Conservation (phyloP, 2,113 vertebrate species). For the Nibea coibor region DNA sequence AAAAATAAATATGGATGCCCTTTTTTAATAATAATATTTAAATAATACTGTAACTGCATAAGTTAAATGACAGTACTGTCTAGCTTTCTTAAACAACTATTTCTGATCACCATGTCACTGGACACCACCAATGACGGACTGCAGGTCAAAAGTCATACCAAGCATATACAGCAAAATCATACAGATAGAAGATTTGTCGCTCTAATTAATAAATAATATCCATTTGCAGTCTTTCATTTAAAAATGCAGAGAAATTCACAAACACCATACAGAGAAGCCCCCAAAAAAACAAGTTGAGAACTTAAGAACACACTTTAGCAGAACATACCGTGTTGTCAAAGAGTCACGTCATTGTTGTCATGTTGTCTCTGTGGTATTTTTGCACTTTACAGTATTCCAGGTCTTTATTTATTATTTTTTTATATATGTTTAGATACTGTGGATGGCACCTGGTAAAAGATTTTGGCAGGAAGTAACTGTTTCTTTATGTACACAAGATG, state of each 20-base stretch:
- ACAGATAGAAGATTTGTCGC: conserved; percentile 51
- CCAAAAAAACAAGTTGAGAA: conserved; percentile 41
- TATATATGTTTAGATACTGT: conserved; percentile 16
- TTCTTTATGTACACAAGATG: conserved; percentile 62
- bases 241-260: conserved; percentile 70
- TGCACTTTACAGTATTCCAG: conserved; percentile 68
- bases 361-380: conserved; percentile 51
- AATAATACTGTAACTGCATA: conserved; percentile 67
- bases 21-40: conserved; percentile 54
- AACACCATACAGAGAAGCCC: conserved; percentile 62
- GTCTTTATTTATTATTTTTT: conserved; percentile 36
- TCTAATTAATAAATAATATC: conserved; percentile 64
- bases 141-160: conserved; percentile 65
- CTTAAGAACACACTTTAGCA: conserved; percentile 58
- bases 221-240: conserved; percentile 55
- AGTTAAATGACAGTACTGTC: conserved; percentile 57
- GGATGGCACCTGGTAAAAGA: conserved; percentile 60
- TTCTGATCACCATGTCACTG: conserved; percentile 67
- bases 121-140: conserved; percentile 71
- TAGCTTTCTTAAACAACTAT: conserved; percentile 58
- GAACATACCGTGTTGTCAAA: conserved; percentile 43
- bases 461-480: conserved; percentile 71
- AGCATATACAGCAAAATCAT: conserved; percentile 74
- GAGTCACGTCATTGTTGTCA: conserved; percentile 45
- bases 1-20: conserved; percentile 32